A percentile compares a stretch with the other conserved stretches of the same genome.
These are phyloP conservation scores for Augochlorella aurata DNA, from an alignment of 2,888 invertebrate genomes.

Conservation along the genomic window DNA sequence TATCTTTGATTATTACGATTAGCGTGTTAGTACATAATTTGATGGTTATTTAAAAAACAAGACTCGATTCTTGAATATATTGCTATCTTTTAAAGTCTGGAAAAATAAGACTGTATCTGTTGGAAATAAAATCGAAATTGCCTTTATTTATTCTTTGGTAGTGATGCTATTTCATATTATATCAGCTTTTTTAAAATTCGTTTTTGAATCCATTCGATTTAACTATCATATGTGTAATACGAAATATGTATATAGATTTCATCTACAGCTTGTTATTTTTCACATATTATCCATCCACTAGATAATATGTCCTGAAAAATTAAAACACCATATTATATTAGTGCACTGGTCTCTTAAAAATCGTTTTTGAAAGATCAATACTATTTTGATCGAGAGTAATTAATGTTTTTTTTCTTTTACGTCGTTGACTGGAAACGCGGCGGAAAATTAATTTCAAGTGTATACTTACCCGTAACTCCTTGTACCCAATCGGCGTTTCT, in stretches of 20 bases:
- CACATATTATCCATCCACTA: conserved; percentile 56
- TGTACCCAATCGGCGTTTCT: conserved; percentile 44
- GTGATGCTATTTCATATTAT: conserved; percentile 27
- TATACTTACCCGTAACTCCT: conserved; percentile 54
- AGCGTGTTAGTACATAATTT: not conserved
- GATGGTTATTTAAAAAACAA: conserved; percentile 3
- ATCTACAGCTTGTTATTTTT: conserved; percentile 33
- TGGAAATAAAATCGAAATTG: conserved; percentile 29
- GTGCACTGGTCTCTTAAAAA: not conserved
- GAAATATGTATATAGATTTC: conserved; percentile 39
- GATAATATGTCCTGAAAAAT: conserved; percentile 66
- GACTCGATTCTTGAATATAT: conserved; percentile 19
- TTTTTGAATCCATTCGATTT: conserved; percentile 32
- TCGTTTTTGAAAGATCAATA: conserved; percentile 1
- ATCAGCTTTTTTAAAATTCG: conserved; percentile 25
- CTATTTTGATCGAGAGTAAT: not conserved
- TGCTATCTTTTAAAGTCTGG: conserved; percentile 11
- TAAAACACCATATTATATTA: conserved; percentile 46
- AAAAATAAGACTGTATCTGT: conserved; percentile 14
- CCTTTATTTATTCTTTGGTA: conserved; percentile 18
- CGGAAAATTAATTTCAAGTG: not conserved
- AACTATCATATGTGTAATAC: conserved; percentile 29
- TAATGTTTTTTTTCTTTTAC: not conserved
- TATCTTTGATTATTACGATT: conserved; percentile 15
- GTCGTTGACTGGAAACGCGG: not conserved